Conservation (phyloP, 2,888 invertebrate genomes). For the Tipula helvola region DNA sequence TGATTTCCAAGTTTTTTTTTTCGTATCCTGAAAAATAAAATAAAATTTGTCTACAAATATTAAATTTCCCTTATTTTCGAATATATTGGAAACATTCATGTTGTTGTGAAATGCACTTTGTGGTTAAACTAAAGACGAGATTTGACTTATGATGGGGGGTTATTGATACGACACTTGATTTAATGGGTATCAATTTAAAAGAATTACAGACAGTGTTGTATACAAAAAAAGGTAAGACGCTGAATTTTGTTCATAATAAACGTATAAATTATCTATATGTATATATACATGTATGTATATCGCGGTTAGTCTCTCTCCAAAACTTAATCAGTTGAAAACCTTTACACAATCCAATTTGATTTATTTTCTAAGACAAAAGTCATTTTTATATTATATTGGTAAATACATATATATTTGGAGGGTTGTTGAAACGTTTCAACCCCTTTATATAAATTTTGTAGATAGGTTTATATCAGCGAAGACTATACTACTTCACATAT, state of each 20-base stretch:
- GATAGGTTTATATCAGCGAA: background rate
- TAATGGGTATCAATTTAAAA: background rate
- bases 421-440: background rate
- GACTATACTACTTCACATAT: background rate
- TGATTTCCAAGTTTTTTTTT: background rate
- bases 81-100: background rate
- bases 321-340: background rate
- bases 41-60: background rate
- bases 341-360: background rate
- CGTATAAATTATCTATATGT: background rate
- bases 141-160: background rate
- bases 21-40: background rate
- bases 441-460: background rate
- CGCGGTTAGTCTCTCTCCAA: background rate
- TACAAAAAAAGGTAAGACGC: background rate
- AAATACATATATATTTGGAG: background rate
- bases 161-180: background rate
- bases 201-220: background rate
- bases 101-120: background rate
- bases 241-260: background rate
- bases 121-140: background rate
- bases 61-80: background rate
- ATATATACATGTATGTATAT: too few species aligned
- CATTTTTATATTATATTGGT: background rate
- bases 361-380: background rate